Evolutionary conservation across 2,888 invertebrate genomes (phyloP), one percentile per base, ranked within the genome.

Genomic region (Philopedon plagiatum): DNA sequence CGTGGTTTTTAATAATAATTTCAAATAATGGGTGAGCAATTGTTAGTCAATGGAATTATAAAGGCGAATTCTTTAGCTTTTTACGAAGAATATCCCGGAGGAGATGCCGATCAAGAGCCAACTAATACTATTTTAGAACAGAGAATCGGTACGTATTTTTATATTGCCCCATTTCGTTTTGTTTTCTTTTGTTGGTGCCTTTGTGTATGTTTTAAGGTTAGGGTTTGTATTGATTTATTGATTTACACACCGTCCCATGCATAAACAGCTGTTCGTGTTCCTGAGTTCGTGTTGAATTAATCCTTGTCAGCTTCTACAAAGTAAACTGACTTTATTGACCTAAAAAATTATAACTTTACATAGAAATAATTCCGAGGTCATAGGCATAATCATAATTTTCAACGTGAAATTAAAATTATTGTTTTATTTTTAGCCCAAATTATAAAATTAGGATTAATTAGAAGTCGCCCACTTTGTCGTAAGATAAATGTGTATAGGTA

Each of bases 121-220:
- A 56, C 74, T 21, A 71, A 64, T 21, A 67, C 69, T 51, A 70
- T 80, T 39, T 73, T 79, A 61, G 78, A 81, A 75, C 77, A 79
- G 74, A 80, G 82, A 77, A 78, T 80, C 61, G 83, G 83, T 83
- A 76, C 77, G 81, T 81, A 58, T 41, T 29, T 66, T 7, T n/a
- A n/a, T n/a, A n/a, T 46, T 19, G 21, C 13, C 9, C 9, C 26
- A 7, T 65, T 70, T 23, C 2, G n/a, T 54, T 65, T 77, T 75
- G 57, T 58, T 61, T 26, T 44, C 64, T 64, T 70, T 63, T 62
- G 46, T 57, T 61, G 54, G 41, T 32, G 64, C 29, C 34, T 69
- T 57, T 34, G 61, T 70, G 68, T 64, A 68, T 75, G 60, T 72
- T 72, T 73, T 56, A 29, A 73, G 74, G 74, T 76, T 76, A 76